Conservation (phyloP, 2,797 vertebrate genomes). For the Rachycentron canadum region DNA sequence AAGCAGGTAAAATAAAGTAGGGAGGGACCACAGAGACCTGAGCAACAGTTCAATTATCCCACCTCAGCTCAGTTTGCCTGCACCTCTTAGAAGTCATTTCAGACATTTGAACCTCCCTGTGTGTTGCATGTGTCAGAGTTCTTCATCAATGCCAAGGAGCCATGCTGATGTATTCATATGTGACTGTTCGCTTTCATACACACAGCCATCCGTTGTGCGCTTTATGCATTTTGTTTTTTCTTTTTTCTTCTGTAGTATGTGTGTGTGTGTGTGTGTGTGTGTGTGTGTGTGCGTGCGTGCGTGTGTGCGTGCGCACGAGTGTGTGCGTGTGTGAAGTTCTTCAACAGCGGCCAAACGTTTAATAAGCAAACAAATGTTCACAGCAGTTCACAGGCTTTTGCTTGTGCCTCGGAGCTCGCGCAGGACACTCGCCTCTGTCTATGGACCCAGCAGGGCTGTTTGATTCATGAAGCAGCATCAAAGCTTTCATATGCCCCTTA, state of each 20-base stretch:
- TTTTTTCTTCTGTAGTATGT: not conserved
- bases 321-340: conserved; percentile 10
- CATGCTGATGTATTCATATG: not conserved
- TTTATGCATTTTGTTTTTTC: not conserved
- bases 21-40: conserved; percentile 17
- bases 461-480: conserved; percentile 70
- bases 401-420: conserved; percentile 34
- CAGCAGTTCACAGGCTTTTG: conserved; percentile 19
- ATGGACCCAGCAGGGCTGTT: conserved; percentile 57
- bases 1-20: conserved; percentile 28
- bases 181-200: not conserved
- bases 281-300: not conserved
- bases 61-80: conserved; percentile 20
- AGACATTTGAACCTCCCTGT: too few species aligned
- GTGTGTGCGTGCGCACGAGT: not conserved
- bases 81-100: too few species aligned
- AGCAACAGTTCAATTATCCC: conserved; percentile 49
- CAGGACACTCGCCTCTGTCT: conserved; percentile 48
- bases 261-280: not conserved
- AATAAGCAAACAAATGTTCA: conserved; percentile 33
- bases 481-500: conserved; percentile 55
- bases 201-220: too few species aligned
- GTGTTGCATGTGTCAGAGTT: not conserved
- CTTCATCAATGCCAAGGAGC: not conserved
- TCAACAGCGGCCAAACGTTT: conserved; percentile 31